These are phyloP conservation scores for Upupa epops DNA, from an alignment of 2,113 vertebrate species.

Conservation along the genomic window DNA sequence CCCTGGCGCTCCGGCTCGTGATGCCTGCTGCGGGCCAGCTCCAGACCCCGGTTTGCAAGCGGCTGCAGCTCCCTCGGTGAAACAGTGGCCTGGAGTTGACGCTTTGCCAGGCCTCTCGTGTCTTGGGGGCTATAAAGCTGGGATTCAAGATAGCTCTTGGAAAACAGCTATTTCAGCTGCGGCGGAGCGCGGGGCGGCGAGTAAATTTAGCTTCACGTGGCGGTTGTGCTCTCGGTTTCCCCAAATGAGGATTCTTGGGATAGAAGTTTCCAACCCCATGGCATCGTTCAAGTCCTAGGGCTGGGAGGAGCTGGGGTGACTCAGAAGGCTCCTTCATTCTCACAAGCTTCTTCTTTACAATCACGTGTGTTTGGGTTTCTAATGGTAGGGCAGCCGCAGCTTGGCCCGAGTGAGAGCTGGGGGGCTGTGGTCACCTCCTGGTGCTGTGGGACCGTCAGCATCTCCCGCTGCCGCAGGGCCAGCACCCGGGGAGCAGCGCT, in stretches of 20 bases:
- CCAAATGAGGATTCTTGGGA: constrained; percentile 30
- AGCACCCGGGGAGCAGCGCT: not conserved
- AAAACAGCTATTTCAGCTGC: constrained; percentile 54
- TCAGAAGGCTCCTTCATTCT: constrained; percentile 26
- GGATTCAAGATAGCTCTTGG: constrained; percentile 31
- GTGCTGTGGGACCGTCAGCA: fast-evolving
- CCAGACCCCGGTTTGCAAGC: not conserved
- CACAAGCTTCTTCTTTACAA: not conserved
- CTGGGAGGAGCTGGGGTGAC: constrained; percentile 1
- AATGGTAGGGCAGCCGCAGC: not conserved
- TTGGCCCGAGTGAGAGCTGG: not conserved
- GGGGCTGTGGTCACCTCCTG: not conserved
- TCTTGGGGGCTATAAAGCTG: constrained; percentile 51
- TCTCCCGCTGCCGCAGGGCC: not conserved
- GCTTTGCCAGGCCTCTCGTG: constrained; percentile 4
- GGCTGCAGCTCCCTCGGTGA: not conserved
- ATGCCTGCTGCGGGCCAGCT: not conserved
- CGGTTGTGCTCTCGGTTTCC: constrained; percentile 14
- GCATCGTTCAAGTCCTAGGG: not conserved
- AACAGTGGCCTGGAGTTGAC: constrained; percentile 14
- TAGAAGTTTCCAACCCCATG: constrained; percentile 24
- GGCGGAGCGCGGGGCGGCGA: not conserved
- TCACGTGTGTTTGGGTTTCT: not conserved
- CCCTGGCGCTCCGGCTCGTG: not conserved
- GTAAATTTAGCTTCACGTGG: constrained; percentile 45